These are phyloP conservation scores for Ageneiosus marmoratus DNA, from an alignment of 2,113 vertebrate genomes.

Conservation along the genomic window DNA sequence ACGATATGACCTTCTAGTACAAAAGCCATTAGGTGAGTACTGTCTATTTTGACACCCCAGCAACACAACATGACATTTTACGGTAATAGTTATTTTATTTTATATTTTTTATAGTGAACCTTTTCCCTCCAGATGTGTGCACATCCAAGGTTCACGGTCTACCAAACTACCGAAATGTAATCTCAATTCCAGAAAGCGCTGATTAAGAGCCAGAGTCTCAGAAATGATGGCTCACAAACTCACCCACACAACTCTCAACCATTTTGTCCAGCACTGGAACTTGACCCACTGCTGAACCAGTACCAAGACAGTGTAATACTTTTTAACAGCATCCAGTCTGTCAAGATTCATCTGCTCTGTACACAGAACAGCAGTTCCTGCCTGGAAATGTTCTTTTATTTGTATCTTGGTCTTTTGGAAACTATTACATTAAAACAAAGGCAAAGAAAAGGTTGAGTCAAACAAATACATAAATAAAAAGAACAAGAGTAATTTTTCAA, in stretches of 20 bases:
- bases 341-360: constrained; percentile 19
- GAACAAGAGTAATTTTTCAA: constrained; percentile 63
- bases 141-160: neutral
- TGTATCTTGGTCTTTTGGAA: constrained; percentile 56
- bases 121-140: neutral
- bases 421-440: constrained; percentile 56
- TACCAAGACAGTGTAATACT: neutral
- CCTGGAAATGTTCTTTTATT: constrained; percentile 40
- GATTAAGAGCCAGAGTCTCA: neutral
- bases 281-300: constrained; percentile 14
- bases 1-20: too few species aligned
- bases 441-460: constrained; percentile 60
- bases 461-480: constrained; percentile 63
- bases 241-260: neutral
- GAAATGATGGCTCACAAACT: neutral
- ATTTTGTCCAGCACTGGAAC: constrained; percentile 12
- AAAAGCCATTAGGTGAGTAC: too few species aligned
- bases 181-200: neutral
- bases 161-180: too few species aligned
- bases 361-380: constrained; percentile 40
- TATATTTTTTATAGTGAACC: neutral
- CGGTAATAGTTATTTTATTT: too few species aligned
- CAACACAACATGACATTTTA: too few species aligned
- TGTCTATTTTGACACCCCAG: too few species aligned
- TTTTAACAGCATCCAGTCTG: constrained; percentile 5